Conservation (phyloP, 2,113 vertebrate genomes). For the zebrafish (Danio rerio) region GRCz12tu NC_133179.1:3898501-3899000, state of each 20-base stretch:
- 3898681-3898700: neutral
- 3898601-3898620: too few species aligned
- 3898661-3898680: neutral
- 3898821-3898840: slow-evolving; percentile 24
- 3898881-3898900: slow-evolving; percentile 15
- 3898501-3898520: too few species aligned
- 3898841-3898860: slow-evolving; percentile 38
- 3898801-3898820: slow-evolving; percentile 21
- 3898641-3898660: too few species aligned
- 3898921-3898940: slow-evolving; percentile 25
- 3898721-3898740: neutral
- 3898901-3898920: slow-evolving; percentile 2
- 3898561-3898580: too few species aligned
- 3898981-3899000: slow-evolving; percentile 43
- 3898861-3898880: slow-evolving; percentile 29
- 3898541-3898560: too few species aligned
- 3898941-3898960: slow-evolving; percentile 50
- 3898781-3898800: slow-evolving; percentile 5
- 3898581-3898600: too few species aligned
- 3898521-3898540: too few species aligned
- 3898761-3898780: neutral
- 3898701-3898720: slow-evolving; percentile 17
- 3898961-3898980: slow-evolving; percentile 44
- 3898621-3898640: too few species aligned
- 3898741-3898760: neutral